These are phyloP conservation scores for Antitype chi DNA, from an alignment of 2,888 invertebrate species.

Conservation along the genomic window DNA sequence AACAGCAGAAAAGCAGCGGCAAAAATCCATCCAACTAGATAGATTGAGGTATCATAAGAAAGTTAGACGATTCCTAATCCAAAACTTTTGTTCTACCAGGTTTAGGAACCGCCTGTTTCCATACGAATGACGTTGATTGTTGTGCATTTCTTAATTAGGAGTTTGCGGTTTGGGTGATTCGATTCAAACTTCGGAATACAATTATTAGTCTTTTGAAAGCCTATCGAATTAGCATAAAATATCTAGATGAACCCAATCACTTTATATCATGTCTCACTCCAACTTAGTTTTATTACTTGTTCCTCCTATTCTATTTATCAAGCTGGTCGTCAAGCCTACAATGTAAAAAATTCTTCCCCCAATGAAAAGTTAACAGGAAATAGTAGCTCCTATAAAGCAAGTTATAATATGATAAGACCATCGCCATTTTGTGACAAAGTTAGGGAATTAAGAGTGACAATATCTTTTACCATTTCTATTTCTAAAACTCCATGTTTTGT, in stretches of 20 bases:
- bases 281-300: not conserved
- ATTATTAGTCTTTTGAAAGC: not conserved
- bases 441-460: not conserved
- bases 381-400: not conserved
- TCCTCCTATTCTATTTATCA: not conserved
- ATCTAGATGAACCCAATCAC: not conserved
- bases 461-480: not conserved
- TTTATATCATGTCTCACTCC: not conserved
- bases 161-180: slow-evolving; percentile 15
- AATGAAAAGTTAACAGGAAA: not conserved
- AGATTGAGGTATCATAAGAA: slow-evolving; percentile 10
- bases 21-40: not conserved
- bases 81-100: slow-evolving; percentile 1
- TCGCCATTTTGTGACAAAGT: not conserved
- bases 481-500: not conserved
- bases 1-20: not conserved
- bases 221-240: not conserved
- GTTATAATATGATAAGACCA: not conserved
- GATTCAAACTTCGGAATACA: slow-evolving; percentile 14
- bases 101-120: slow-evolving; percentile 28
- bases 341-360: not conserved
- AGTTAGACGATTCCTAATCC: slow-evolving; percentile 2
- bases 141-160: slow-evolving; percentile 31
- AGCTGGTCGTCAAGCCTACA: not conserved
- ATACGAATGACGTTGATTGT: slow-evolving; percentile 13